Percentiles rank a stretch among this genome's conserved stretches.
Conservation (phyloP, 2,888 invertebrate species). For the Phytoseiulus persimilis region DNA sequence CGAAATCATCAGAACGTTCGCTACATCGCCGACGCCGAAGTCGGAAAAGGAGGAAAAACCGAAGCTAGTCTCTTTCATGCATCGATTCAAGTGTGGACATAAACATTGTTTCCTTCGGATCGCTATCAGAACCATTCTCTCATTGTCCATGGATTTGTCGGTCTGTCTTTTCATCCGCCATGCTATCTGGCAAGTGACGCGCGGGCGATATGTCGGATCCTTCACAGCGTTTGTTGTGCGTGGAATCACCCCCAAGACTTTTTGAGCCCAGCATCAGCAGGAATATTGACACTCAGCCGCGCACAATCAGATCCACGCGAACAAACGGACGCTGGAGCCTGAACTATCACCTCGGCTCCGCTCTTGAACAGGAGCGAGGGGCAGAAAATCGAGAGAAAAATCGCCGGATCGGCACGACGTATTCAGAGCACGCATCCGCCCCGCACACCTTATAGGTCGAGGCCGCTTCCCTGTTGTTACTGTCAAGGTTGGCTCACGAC, state of each 20-base stretch:
- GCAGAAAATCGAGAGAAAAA: neutral
- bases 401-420: neutral
- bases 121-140: too few species aligned
- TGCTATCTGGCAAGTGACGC: too few species aligned
- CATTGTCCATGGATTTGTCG: too few species aligned
- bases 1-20: neutral
- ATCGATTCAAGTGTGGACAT: neutral
- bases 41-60: neutral
- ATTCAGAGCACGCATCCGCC: neutral
- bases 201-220: too few species aligned
- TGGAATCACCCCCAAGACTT: neutral
- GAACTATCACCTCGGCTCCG: neutral
- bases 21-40: neutral
- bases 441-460: neutral
- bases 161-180: too few species aligned
- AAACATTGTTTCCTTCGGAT: too few species aligned
- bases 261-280: neutral
- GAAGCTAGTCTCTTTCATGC: neutral
- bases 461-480: neutral
- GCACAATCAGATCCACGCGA: neutral
- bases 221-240: too few species aligned
- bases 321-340: neutral
- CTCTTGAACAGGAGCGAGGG: neutral
- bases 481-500: neutral
- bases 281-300: neutral